phyloP scores from a whole-genome alignment of 2,888 invertebrate species.

The Phania funesta region DNA sequence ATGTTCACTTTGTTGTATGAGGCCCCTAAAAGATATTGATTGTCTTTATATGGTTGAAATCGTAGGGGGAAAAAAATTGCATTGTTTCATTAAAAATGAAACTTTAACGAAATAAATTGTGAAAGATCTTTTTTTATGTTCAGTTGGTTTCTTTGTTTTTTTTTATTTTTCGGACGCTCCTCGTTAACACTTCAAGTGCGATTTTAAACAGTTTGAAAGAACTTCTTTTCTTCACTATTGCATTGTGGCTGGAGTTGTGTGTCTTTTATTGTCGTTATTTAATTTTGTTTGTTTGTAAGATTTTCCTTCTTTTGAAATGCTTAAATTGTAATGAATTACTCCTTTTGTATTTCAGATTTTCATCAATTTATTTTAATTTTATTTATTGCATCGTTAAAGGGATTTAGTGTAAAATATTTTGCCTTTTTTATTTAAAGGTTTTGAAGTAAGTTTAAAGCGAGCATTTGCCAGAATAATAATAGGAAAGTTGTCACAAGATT shows the following conservation, averaged over 20 bases:
- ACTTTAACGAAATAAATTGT: conserved; percentile 48
- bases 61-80: conserved; percentile 2
- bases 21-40: conserved; percentile 6
- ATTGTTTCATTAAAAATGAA: conserved; percentile 47
- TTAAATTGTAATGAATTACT: conserved; percentile 54
- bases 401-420: neutral
- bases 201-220: conserved; percentile 64
- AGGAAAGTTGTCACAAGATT: no score
- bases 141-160: neutral
- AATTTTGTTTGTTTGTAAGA: neutral
- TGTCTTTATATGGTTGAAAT: conserved; percentile 22
- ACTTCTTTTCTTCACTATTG: conserved; percentile 1
- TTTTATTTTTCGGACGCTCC: conserved; percentile 35
- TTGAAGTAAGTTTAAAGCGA: no score
- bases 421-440: no score
- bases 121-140: neutral
- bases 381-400: conserved; percentile 48
- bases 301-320: neutral
- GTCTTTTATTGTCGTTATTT: neutral
- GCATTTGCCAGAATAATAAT: no score
- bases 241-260: neutral
- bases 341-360: conserved; percentile 35
- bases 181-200: conserved; percentile 67
- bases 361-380: conserved; percentile 45
- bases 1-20: conserved; percentile 43